Percentiles rank a stretch among this genome's conserved stretches.
Conservation (phyloP, 2,797 vertebrate genomes). For the Fundulus diaphanus region DNA sequence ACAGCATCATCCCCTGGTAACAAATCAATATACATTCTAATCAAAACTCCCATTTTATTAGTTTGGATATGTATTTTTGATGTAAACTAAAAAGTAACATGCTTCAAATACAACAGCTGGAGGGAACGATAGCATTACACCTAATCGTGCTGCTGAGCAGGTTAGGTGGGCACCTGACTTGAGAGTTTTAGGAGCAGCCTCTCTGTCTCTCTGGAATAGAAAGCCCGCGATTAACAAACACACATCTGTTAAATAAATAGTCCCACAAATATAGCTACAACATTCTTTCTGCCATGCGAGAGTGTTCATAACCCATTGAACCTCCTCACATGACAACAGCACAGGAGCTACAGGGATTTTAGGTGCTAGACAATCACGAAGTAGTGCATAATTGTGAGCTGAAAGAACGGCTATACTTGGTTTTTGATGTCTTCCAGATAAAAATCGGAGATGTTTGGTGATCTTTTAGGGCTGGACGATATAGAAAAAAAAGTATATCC, state of each 20-base stretch:
- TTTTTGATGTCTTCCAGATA: too few species aligned
- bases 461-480: too few species aligned
- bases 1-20: background rate
- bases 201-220: background rate
- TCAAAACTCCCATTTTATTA: background rate
- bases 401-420: background rate
- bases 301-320: background rate
- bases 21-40: background rate
- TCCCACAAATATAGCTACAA: background rate
- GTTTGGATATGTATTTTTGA: background rate
- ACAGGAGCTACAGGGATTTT: too few species aligned
- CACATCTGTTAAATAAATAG: background rate
- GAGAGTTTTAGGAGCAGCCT: background rate
- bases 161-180: background rate
- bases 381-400: too few species aligned
- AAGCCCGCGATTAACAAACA: background rate
- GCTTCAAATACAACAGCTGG: background rate
- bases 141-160: background rate
- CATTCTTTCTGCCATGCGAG: background rate
- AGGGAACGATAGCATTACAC: background rate
- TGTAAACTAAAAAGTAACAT: background rate
- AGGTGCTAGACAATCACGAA: too few species aligned
- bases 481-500: too few species aligned
- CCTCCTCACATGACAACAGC: too few species aligned
- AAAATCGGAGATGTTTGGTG: too few species aligned